Percentiles rank a stretch among this genome's conserved stretches.
Conservation (phyloP, 1,140 invertebrate species). For the Bradysia coprophila region DNA sequence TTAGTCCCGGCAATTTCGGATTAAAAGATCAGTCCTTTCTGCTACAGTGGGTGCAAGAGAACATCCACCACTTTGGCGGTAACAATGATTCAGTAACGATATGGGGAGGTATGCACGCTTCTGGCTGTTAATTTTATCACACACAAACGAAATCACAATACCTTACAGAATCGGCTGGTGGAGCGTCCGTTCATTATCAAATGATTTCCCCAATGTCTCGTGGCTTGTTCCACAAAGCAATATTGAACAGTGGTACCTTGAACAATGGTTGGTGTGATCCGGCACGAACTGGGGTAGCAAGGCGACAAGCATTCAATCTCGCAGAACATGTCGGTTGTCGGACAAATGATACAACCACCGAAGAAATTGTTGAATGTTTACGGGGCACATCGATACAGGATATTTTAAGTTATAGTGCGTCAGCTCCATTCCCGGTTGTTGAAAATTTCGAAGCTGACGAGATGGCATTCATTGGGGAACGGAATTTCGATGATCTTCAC, state of each 20-base stretch:
- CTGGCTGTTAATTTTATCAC: constrained; percentile 2
- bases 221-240: constrained; percentile 53
- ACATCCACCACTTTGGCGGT: constrained; percentile 43
- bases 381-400: too few relatives aligned
- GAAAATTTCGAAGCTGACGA: too few relatives aligned
- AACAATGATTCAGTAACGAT: constrained; percentile 17
- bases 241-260: constrained; percentile 61
- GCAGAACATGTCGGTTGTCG: too few relatives aligned
- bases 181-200: constrained; percentile 42
- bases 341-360: too few relatives aligned
- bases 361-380: too few relatives aligned
- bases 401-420: too few relatives aligned
- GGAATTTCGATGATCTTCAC: too few relatives aligned
- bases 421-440: too few relatives aligned
- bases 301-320: constrained; percentile 37
- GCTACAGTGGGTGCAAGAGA: constrained; percentile 47
- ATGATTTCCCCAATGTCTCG: constrained; percentile 39
- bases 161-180: constrained; percentile 56
- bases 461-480: too few relatives aligned
- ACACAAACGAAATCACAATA: constrained; percentile 23
- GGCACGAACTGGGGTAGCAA: constrained; percentile 33
- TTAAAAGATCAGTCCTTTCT: constrained; percentile 47
- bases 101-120: neutral
- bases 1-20: constrained; percentile 43
- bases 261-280: constrained; percentile 58